Percentiles rank a stretch among this genome's conserved stretches.
These are phyloP conservation scores for Saguinus imperator DNA, from an alignment of 2,113 vertebrate genomes.

Conservation along the genomic window DNA sequence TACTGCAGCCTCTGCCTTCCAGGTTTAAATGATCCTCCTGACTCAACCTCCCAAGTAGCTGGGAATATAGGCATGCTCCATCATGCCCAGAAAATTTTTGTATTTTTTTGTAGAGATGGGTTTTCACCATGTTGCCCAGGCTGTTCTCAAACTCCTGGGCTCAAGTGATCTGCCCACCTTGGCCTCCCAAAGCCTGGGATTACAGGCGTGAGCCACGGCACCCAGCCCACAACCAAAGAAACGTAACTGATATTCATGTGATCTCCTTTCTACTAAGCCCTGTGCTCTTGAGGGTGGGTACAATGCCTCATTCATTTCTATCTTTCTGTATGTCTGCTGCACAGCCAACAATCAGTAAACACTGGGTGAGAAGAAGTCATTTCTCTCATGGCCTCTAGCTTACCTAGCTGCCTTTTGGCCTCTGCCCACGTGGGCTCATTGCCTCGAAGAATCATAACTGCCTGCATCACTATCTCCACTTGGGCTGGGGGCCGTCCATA, in stretches of 20 bases:
- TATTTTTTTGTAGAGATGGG: no score
- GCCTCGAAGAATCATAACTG: slow-evolving; percentile 92
- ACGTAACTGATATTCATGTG: background rate
- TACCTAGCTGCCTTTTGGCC: slow-evolving; percentile 93
- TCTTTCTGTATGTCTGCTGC: background rate
- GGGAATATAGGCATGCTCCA: no score
- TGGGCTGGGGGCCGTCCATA: slow-evolving; percentile 90
- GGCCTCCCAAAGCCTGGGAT: no score
- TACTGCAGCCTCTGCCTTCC: no score
- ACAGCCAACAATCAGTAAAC: background rate
- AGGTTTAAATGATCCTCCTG: no score
- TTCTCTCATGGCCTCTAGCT: slow-evolving; percentile 31
- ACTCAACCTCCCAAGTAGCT: no score
- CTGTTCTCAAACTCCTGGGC: no score
- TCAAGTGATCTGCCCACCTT: no score
- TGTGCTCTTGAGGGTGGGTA: background rate
- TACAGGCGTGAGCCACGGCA: no score
- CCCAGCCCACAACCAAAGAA: background rate
- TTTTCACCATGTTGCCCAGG: no score
- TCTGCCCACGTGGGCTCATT: slow-evolving; percentile 93
- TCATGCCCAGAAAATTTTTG: no score
- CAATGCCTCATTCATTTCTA: background rate
- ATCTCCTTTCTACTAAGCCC: background rate
- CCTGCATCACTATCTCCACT: slow-evolving; percentile 94
- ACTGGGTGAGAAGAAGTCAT: background rate